Percentiles rank a stretch among this genome's conserved stretches.
Conservation (phyloP, 2,113 vertebrate species). For the Odocoileus virginianus region DNA sequence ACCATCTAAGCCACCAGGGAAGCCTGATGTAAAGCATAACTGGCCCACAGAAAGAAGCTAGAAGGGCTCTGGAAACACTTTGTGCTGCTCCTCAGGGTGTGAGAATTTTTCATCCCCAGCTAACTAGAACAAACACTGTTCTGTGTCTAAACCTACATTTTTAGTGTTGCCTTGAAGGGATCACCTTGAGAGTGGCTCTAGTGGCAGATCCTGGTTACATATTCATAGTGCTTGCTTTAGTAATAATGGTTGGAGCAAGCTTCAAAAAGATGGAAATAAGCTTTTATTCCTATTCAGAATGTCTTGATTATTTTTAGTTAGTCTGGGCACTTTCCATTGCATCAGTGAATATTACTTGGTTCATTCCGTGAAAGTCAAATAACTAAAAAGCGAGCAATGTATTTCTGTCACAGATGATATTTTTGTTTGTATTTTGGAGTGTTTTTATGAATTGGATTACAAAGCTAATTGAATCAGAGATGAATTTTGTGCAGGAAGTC, state of each 20-base stretch:
- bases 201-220: conserved; percentile 29
- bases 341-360: conserved; percentile 52
- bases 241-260: conserved; percentile 34
- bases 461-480: conserved; percentile 52
- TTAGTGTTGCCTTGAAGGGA: conserved; percentile 33
- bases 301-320: conserved; percentile 64
- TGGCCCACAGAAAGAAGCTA: neutral
- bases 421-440: conserved; percentile 57
- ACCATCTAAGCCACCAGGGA: neutral
- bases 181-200: neutral
- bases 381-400: conserved; percentile 37
- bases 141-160: neutral
- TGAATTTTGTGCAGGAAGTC: conserved; percentile 53
- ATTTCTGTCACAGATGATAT: conserved; percentile 59
- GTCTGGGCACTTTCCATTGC: conserved; percentile 41
- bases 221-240: neutral
- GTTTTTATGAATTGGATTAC: conserved; percentile 63
- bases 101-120: neutral
- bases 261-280: conserved; percentile 71
- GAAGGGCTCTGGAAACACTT: neutral
- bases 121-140: neutral
- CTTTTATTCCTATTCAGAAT: conserved; percentile 58
- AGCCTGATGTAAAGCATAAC: neutral
- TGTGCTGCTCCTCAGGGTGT: neutral
- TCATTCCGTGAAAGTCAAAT: conserved; percentile 54